These are phyloP conservation scores for Nymphalis c-album DNA, from an alignment of 2,888 invertebrate species.

Conservation along the genomic window DNA sequence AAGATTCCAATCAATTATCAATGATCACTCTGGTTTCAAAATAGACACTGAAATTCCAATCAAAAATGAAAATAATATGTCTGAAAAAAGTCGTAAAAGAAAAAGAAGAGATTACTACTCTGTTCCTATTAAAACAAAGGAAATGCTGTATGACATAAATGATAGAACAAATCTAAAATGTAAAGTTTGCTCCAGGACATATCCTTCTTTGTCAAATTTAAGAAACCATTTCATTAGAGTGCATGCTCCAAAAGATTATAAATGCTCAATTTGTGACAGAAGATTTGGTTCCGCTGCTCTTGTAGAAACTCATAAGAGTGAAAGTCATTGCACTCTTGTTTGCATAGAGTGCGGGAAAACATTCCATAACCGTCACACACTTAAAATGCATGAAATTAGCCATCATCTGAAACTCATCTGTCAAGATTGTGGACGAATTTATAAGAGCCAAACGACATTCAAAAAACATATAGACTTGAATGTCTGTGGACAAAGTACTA, in stretches of 20 bases:
- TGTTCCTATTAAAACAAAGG: conserved; percentile 45
- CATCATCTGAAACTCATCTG: conserved; percentile 59
- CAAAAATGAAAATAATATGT: conserved; percentile 27
- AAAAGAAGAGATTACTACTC: conserved; percentile 36
- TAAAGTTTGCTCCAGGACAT: conserved; percentile 55
- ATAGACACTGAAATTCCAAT: conserved; percentile 31
- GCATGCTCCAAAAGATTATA: conserved; percentile 57
- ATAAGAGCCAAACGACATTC: conserved; percentile 61
- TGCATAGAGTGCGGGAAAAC: conserved; percentile 65
- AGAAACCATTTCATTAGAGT: conserved; percentile 58
- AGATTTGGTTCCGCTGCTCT: conserved; percentile 51
- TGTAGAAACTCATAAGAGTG: conserved; percentile 51
- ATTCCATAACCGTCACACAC: conserved; percentile 54
- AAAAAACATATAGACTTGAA: conserved; percentile 62
- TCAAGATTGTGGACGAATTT: conserved; percentile 62
- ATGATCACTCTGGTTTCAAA: conserved; percentile 31
- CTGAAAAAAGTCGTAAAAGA: conserved; percentile 14
- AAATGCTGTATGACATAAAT: conserved; percentile 53
- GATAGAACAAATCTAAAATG: conserved; percentile 49
- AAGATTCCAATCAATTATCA: conserved; percentile 41
- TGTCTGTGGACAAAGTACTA: conserved; percentile 54
- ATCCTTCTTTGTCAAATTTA: conserved; percentile 49
- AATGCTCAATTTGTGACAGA: conserved; percentile 55
- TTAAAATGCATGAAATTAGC: conserved; percentile 59
- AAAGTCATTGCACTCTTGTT: conserved; percentile 52